A percentile compares a stretch with the other conserved stretches of the same genome.
phyloP scores from a whole-genome alignment of 2,888 invertebrate species.

The Lithosia quadra region DNA sequence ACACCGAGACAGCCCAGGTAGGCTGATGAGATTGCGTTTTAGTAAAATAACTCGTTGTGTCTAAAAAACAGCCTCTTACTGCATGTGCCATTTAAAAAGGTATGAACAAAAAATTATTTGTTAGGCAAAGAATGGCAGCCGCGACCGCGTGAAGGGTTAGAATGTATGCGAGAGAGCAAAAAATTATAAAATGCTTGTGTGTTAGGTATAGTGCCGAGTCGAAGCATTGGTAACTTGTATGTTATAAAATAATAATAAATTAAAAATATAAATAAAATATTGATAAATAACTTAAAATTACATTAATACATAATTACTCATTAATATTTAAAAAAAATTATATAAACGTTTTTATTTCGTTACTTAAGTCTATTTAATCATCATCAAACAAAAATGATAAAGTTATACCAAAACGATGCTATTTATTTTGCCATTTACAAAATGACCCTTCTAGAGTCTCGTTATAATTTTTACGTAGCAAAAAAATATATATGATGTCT shows the following conservation, averaged over 20 bases:
- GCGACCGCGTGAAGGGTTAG: slow-evolving; percentile 82
- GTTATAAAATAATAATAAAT: too few relatives aligned
- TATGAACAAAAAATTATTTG: slow-evolving; percentile 76
- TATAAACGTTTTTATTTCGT: neutral
- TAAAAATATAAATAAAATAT: neutral
- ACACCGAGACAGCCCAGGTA: slow-evolving; percentile 77
- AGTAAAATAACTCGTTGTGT: slow-evolving; percentile 68
- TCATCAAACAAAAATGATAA: slow-evolving; percentile 2
- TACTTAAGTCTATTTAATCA: neutral
- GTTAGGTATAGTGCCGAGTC: slow-evolving; percentile 55
- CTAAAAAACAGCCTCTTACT: slow-evolving; percentile 78
- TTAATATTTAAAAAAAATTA: neutral
- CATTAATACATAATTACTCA: neutral
- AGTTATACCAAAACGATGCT: neutral
- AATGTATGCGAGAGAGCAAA: slow-evolving; percentile 76
- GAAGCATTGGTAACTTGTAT: slow-evolving; percentile 53
- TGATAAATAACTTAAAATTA: neutral
- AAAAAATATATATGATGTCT: slow-evolving; percentile 15
- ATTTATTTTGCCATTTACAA: slow-evolving; percentile 18
- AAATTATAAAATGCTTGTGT: slow-evolving; percentile 73
- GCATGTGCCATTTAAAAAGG: slow-evolving; percentile 86
- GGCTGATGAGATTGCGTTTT: slow-evolving; percentile 84
- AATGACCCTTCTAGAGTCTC: slow-evolving; percentile 2
- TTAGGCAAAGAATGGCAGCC: slow-evolving; percentile 82
- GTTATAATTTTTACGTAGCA: slow-evolving; percentile 1